Base-by-base conservation (phyloP, 2,888 invertebrate genomes). In the Euphydryas editha region DNA sequence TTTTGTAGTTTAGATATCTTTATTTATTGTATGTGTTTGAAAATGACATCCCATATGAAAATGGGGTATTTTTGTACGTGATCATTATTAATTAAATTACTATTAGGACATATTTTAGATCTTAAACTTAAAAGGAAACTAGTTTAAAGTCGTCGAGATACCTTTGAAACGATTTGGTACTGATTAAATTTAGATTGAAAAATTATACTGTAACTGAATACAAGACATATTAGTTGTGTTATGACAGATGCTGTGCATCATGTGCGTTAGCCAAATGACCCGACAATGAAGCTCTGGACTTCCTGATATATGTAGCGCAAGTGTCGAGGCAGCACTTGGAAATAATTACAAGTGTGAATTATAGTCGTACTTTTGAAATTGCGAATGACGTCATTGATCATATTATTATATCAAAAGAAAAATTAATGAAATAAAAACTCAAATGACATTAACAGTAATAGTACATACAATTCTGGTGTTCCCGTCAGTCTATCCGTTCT, bases 271-370 rank as follows among this genome's bases (percentile, higher is more conserved):
- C 89, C 89, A 91, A 90, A 84, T 84, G 82, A 73, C 74, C 82
- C 80, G 84, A 83, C 84, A 82, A 82, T 81, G 80, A 80, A 78
- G 74, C 72, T 73, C 79, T 83, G 82, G 83, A 84, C 81, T 87
- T 87, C 84, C 86, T 88, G 87, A 90, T 75, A 79, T 79, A 87
- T 88, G 80, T 73, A 65, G 78, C 84, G 71, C 90, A 86, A 85
- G 81, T 90, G 88, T 78, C 72, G 65, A 71, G 61, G 59, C 61
- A 61, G 67, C 71, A 65, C 65, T 70, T 67, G 72, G 65, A 65
- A 71, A 73, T 77, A 74, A 72, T 77, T 72, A 72, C 67, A 72
- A 68, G 72, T 66, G 70, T 74, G 71, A 77, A 73, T 75, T 68
- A 75, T 75, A 62, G 65, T 64, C 44, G 62, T 62, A 68, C 62